A percentile compares a stretch with the other conserved stretches of the same genome.
Evolutionary conservation across 2,888 invertebrate genomes (phyloP).

Genomic region (Stenotaenia linearis): DNA sequence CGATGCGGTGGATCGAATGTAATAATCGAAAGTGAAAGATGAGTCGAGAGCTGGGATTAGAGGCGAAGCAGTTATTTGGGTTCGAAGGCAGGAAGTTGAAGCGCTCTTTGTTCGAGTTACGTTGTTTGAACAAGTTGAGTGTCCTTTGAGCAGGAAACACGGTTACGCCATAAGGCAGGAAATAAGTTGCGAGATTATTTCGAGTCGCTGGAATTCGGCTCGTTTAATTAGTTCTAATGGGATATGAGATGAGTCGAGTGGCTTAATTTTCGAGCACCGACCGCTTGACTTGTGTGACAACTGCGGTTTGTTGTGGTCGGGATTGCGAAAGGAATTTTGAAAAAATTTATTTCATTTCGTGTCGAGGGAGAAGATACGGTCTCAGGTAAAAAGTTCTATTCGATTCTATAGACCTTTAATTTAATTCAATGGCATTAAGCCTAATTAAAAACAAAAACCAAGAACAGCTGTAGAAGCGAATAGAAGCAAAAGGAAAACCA

Average conservation of each 20-base stretch:
- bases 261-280: no score
- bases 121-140: background rate
- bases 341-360: no score
- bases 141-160: background rate
- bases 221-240: background rate
- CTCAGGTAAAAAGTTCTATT: no score
- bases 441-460: no score
- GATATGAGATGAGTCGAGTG: background rate
- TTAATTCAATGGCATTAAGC: no score
- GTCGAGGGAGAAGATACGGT: no score
- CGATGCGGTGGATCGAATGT: background rate
- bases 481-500: no score
- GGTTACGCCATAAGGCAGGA: background rate
- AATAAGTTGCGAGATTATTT: background rate
- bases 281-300: no score
- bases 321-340: no score
- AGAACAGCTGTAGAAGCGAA: no score
- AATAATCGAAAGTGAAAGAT: background rate
- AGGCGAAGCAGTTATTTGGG: background rate
- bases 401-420: no score
- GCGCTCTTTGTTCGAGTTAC: background rate
- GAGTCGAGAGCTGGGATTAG: background rate
- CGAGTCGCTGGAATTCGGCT: background rate
- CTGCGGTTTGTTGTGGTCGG: no score
- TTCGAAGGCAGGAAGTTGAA: background rate